Conservation (phyloP, 2,113 vertebrate species). For the Cinclus cinclus region DNA sequence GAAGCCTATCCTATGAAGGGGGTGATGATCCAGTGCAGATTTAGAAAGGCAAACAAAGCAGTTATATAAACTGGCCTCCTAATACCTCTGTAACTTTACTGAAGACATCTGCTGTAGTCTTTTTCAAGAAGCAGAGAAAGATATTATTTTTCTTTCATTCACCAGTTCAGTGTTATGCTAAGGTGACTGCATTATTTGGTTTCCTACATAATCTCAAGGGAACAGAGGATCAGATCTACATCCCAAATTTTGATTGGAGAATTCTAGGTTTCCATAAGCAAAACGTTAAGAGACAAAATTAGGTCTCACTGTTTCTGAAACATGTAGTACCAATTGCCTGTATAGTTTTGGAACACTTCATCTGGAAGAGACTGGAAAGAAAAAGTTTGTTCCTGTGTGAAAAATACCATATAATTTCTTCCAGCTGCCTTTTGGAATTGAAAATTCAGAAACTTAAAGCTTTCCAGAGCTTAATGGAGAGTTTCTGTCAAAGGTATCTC, state of each 20-base stretch:
- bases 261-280: neutral
- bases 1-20: neutral
- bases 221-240: neutral
- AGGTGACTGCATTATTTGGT: neutral
- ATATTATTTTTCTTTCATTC: neutral
- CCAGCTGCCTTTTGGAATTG: neutral
- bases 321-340: neutral
- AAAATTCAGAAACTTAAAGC: neutral
- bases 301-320: neutral
- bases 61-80: neutral
- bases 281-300: neutral
- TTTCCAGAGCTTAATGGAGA: neutral
- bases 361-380: neutral
- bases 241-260: neutral
- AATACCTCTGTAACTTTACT: neutral
- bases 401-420: neutral
- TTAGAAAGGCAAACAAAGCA: neutral
- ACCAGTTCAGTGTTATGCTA: neutral
- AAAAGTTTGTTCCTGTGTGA: neutral
- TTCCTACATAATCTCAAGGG: neutral
- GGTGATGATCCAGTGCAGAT: neutral
- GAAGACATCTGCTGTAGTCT: neutral
- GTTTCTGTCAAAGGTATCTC: neutral
- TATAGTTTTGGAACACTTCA: neutral
- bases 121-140: neutral